These are phyloP conservation scores for Sparidentex hasta DNA, from an alignment of 2,797 vertebrate genomes.

Conservation along the genomic window DNA sequence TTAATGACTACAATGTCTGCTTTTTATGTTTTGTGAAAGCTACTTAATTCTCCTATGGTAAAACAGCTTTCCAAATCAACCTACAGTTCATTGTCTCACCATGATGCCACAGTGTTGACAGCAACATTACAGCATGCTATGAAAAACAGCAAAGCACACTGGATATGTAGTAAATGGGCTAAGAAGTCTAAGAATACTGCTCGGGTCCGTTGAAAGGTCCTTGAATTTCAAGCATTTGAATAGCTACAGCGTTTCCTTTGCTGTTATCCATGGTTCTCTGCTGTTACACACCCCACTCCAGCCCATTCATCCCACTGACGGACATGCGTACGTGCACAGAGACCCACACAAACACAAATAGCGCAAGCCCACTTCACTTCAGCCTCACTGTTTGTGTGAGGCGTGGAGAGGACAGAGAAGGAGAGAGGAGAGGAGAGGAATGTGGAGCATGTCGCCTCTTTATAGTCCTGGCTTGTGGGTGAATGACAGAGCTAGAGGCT, in stretches of 20 bases:
- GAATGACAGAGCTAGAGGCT: constrained; percentile 71
- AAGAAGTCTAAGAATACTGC: constrained; percentile 27
- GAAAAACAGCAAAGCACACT: constrained; percentile 15
- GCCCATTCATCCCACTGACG: constrained; percentile 55
- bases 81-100: neutral
- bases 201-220: constrained; percentile 41
- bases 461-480: constrained; percentile 65
- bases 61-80: constrained; percentile 7
- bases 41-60: neutral
- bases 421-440: constrained; percentile 68
- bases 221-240: constrained; percentile 56
- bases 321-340: constrained; percentile 58
- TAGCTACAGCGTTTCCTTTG: constrained; percentile 45
- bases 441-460: constrained; percentile 77
- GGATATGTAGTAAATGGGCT: constrained; percentile 38
- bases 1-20: neutral
- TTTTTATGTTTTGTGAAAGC: constrained; percentile 12
- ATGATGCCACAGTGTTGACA: constrained; percentile 24
- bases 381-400: constrained; percentile 50
- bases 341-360: constrained; percentile 65
- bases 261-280: constrained; percentile 40
- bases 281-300: constrained; percentile 58
- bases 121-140: constrained; percentile 21
- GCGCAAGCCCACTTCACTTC: constrained; percentile 58
- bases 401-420: constrained; percentile 48